Base-by-base conservation (phyloP, 2,888 invertebrate genomes). In the Drosophila pseudotalamancana region DNA sequence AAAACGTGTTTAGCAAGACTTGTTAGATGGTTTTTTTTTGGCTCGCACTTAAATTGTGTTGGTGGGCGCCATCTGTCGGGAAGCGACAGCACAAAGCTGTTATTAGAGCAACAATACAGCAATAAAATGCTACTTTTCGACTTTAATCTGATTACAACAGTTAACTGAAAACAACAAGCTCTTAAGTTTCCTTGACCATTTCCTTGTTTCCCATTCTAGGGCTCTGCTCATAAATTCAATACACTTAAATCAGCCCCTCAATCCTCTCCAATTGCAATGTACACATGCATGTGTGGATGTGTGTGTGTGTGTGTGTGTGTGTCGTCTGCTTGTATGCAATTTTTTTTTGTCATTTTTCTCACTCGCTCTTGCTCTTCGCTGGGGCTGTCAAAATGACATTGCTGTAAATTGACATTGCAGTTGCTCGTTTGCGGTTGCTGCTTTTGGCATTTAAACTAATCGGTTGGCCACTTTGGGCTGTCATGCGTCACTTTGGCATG, bases 371-470 rank as follows among this genome's bases (percentile, higher is more conserved):
- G 25, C 21, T 45, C 34, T 27, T 23, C 39, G 31, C 23, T 39
- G 27, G 4, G 11, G 12, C 54, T 77, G 70, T 54, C 62, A 59
- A 55, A 66, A 53, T 73, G 63, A 65, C 66, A 56, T 57, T 43
- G 25, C 60, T 51, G 53, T 42, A 56, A 51, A 59, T 69, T 69
- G 70, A 57, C 62, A 57, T 46, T 62, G 77, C 63, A 59, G 49
- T 62, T 25, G 43, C 27, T 54, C 6, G 43, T 42, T 34, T 62
- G 42, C 23, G 46, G 54, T 56, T 68, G 56, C 64, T 67, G 45
- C 39, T 42, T 57, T 56, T 74, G 75, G 40, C 79, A 74, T 72
- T 74, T 74, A 57, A 74, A 75, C 79, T 77, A 77, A 77, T 77
- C 72, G 75, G 50, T 68, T 57, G 61, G 50, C 18, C 75, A 78